These are phyloP conservation scores for Atethmia centrago DNA, from an alignment of 2,888 invertebrate genomes.

Conservation along the genomic window DNA sequence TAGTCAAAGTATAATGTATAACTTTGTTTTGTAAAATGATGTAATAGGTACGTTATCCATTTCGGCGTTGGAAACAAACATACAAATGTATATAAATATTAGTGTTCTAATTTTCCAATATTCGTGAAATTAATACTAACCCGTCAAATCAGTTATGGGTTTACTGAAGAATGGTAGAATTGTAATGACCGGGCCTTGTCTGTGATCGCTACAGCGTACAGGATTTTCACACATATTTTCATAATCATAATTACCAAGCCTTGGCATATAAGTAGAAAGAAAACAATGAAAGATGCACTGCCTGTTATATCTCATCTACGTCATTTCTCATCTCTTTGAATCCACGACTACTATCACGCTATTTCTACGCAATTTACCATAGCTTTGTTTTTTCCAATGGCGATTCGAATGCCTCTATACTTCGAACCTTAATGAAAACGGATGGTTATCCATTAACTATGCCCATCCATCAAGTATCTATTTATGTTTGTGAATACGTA, in stretches of 20 bases:
- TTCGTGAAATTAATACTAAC: background rate
- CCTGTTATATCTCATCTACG: too few relatives aligned
- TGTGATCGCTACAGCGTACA: background rate
- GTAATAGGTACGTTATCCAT: background rate
- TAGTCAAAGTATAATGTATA: background rate
- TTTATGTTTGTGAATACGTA: slow-evolving; percentile 20
- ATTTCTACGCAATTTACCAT: background rate
- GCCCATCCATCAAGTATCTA: slow-evolving; percentile 34
- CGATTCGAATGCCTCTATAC: slow-evolving; percentile 16
- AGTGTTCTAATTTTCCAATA: background rate
- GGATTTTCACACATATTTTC: background rate
- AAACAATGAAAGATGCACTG: background rate
- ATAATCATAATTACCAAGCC: background rate
- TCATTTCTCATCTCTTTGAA: background rate
- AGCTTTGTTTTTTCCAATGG: slow-evolving; percentile 8
- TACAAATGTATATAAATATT: background rate
- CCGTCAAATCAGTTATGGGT: background rate
- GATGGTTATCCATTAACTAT: slow-evolving; percentile 48
- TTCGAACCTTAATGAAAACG: slow-evolving; percentile 45
- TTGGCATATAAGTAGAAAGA: background rate
- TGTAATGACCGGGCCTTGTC: background rate
- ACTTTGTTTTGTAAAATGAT: background rate
- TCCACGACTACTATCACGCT: slow-evolving; percentile 2
- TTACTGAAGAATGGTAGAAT: background rate
- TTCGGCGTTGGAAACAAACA: background rate